Base-by-base conservation (phyloP, 2,888 invertebrate genomes). In the Drosophila bunnanda region DNA sequence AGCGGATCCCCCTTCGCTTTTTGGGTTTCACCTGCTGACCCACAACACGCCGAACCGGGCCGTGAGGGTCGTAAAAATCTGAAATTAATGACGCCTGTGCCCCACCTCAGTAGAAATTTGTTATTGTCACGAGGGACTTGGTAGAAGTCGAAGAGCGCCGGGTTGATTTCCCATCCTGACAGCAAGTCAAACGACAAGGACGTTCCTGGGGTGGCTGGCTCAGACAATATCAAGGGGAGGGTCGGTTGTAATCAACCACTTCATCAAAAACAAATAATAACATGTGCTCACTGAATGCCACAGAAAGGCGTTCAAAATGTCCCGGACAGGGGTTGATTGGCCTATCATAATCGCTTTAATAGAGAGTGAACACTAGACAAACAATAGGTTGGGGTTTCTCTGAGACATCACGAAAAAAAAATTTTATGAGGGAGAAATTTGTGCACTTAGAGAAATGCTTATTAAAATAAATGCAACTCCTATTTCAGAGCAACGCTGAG, bases 1-100 rank as follows among this genome's bases (percentile, higher is more conserved):
- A 30, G 56, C 13, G 25, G 77, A 55, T 20, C 55, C 20, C 53
- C 81, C 64, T 46, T 46, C 57, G 57, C 39, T 81, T 76, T 79
- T 54, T 62, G 57, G 28, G 69, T 82, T 82, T 87, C 85, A 85
- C 81, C 81, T 74, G 83, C 64, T 82, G 80, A 85, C 88, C 78
- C 61, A 80, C 22, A 56, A 86, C 52, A 57, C 8, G 20, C 17
- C 43, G 10, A 25, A 28, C 10, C 9, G 25, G 10, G 59, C 41
- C 22, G 48, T n/a, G 48, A 28, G 39, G 17, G 36, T 52, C 56
- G 44, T 66, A 59, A 78, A 54, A 65, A 52, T 53, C 25, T 4
- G 1, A 58, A 58, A 39, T 73, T 58, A 34, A 76, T 69, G 60
- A 34, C 62, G 58, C 22, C 65, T 66, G 65, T 50, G 60, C 65